Evolutionary conservation across 2,888 invertebrate genomes (phyloP).

Genomic region (Sycophila texana): DNA sequence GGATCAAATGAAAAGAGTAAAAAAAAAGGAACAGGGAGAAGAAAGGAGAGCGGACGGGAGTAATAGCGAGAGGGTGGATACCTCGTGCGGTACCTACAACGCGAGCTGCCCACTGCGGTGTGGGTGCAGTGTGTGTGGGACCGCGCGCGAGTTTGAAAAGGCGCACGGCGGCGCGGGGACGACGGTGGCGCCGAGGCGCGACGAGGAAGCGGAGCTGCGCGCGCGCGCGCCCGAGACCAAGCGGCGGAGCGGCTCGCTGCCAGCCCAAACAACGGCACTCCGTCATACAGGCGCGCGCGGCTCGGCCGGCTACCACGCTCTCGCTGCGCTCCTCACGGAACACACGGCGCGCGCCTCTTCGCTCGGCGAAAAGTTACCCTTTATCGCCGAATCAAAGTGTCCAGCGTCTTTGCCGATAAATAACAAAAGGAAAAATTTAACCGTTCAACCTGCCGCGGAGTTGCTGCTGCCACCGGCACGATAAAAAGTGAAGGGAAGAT

Average conservation of each 20-base stretch:
- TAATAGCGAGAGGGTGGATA: no score
- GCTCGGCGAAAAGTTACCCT: background rate
- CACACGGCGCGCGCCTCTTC: background rate
- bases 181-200: constrained; percentile 46
- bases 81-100: no score
- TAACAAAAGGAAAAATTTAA: background rate
- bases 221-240: background rate
- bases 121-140: no score
- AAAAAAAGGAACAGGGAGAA: background rate
- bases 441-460: background rate
- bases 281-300: constrained; percentile 42
- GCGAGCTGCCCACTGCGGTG: no score
- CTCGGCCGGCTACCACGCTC: constrained; percentile 10
- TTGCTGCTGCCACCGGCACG: background rate
- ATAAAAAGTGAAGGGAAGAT: no score
- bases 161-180: constrained; percentile 1
- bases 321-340: background rate
- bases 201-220: constrained; percentile 1
- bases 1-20: background rate
- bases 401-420: no score
- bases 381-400: background rate
- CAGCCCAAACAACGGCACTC: constrained; percentile 36
- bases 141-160: constrained; percentile 36
- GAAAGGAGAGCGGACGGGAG: no score
- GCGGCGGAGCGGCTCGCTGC: background rate